phyloP scores from a whole-genome alignment of 2,113 vertebrate species.

The Notothenia rossii region DNA sequence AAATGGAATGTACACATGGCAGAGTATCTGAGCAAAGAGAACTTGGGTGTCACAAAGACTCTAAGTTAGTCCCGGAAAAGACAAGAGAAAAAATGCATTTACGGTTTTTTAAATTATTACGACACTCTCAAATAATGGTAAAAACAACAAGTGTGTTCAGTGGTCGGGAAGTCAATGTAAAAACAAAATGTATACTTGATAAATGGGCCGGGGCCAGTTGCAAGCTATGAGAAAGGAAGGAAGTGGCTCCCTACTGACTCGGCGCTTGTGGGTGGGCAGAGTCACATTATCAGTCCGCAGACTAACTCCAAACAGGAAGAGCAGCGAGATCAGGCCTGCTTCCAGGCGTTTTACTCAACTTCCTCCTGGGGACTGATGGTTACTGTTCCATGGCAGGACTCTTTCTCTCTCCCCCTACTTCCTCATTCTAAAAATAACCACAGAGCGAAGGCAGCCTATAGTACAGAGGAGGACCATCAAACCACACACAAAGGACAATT shows the following conservation, averaged over 20 bases:
- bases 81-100: background rate
- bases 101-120: background rate
- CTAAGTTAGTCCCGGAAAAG: background rate
- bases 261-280: conserved; percentile 16
- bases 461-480: conserved; percentile 17
- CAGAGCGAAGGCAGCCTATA: conserved; percentile 18
- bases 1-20: background rate
- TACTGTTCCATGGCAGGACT: conserved; percentile 54
- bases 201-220: conserved; percentile 17
- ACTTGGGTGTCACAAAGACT: background rate
- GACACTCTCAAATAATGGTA: background rate
- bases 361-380: conserved; percentile 63
- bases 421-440: conserved; percentile 69
- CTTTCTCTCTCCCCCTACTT: conserved; percentile 41
- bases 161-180: conserved; percentile 15
- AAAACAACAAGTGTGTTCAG: background rate
- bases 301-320: conserved; percentile 70
- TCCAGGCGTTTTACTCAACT: conserved; percentile 58
- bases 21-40: background rate
- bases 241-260: conserved; percentile 54
- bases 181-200: background rate
- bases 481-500: conserved; percentile 24
- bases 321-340: conserved; percentile 48
- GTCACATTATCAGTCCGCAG: conserved; percentile 66
- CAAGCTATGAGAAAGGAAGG: conserved; percentile 48